Evolutionary conservation across 1,140 invertebrate genomes (phyloP).

Genomic region (Trachelipus rathkii): DNA sequence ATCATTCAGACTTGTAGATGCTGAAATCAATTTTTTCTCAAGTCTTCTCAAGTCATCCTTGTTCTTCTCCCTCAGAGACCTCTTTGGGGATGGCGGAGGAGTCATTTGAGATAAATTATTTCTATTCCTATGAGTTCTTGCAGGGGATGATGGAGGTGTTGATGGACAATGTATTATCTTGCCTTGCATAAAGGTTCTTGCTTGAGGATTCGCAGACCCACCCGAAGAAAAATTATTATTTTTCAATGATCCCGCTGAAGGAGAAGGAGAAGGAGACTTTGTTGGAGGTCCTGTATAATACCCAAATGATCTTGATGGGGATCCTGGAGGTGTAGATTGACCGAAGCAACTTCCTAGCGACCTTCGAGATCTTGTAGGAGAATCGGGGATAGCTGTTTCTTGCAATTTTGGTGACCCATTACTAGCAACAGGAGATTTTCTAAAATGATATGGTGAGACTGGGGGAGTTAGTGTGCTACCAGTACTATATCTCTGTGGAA

Average conservation of each 20-base stretch:
- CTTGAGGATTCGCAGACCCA: neutral
- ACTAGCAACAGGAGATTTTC: neutral
- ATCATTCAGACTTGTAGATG: neutral
- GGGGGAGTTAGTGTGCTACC: neutral
- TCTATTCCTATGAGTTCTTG: neutral
- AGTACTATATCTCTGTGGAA: neutral
- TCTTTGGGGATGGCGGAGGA: neutral
- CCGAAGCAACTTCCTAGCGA: neutral
- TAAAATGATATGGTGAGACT: neutral
- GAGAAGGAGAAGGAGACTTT: neutral
- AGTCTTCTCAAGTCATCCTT: neutral
- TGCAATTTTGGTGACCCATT: neutral
- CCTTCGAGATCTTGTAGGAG: neutral
- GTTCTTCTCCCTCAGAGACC: neutral
- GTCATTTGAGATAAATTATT: constrained; percentile 5
- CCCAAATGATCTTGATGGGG: neutral
- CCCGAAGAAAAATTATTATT: neutral
- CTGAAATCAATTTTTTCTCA: no score
- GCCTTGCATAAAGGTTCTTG: neutral
- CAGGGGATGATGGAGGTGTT: neutral
- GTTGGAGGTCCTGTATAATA: neutral
- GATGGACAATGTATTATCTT: neutral
- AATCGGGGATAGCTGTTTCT: neutral
- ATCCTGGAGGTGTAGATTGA: neutral
- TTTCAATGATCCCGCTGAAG: neutral